phyloP scores from a whole-genome alignment of 1,140 invertebrate species.

The Sweltsa coloradensis region DNA sequence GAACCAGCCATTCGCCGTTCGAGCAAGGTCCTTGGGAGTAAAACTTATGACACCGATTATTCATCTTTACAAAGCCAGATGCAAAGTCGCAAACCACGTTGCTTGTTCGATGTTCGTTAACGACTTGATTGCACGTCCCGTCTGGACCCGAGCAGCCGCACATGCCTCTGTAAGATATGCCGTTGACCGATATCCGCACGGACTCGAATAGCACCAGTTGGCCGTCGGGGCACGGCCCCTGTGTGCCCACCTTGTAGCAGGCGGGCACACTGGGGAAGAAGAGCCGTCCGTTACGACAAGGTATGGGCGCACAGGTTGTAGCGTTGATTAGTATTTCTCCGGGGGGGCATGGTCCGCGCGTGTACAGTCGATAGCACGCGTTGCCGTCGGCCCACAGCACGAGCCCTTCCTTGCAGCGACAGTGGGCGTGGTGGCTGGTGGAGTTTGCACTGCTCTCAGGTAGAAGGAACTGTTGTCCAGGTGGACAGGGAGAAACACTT shows the following conservation, averaged over 20 bases:
- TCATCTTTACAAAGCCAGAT: slow-evolving; percentile 44
- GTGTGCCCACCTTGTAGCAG: slow-evolving; percentile 59
- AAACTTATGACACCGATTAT: slow-evolving; percentile 52
- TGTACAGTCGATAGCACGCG: slow-evolving; percentile 58
- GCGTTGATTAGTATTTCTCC: slow-evolving; percentile 36
- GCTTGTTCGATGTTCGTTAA: too few species aligned
- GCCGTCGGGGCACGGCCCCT: slow-evolving; percentile 53
- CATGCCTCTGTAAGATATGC: slow-evolving; percentile 66
- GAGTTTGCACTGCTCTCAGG: slow-evolving; percentile 28
- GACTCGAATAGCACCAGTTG: slow-evolving; percentile 64
- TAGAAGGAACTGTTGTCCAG: slow-evolving; percentile 48
- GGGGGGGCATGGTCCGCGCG: slow-evolving; percentile 52
- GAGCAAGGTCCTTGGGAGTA: slow-evolving; percentile 62
- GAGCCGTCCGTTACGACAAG: slow-evolving; percentile 54
- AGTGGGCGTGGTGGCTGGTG: slow-evolving; percentile 36
- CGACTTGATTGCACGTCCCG: too few species aligned
- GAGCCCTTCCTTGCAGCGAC: slow-evolving; percentile 55
- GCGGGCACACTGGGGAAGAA: slow-evolving; percentile 57
- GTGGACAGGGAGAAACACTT: slow-evolving; percentile 57
- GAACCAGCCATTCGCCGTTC: slow-evolving; percentile 56
- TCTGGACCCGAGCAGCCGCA: slow-evolving; percentile 32
- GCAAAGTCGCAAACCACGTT: slow-evolving; percentile 40
- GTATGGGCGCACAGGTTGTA: slow-evolving; percentile 43
- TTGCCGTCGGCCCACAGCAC: slow-evolving; percentile 49
- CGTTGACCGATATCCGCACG: slow-evolving; percentile 56